These are phyloP conservation scores for Pseudachorutes palmiensis DNA, from an alignment of 1,140 invertebrate genomes.

Conservation along the genomic window DNA sequence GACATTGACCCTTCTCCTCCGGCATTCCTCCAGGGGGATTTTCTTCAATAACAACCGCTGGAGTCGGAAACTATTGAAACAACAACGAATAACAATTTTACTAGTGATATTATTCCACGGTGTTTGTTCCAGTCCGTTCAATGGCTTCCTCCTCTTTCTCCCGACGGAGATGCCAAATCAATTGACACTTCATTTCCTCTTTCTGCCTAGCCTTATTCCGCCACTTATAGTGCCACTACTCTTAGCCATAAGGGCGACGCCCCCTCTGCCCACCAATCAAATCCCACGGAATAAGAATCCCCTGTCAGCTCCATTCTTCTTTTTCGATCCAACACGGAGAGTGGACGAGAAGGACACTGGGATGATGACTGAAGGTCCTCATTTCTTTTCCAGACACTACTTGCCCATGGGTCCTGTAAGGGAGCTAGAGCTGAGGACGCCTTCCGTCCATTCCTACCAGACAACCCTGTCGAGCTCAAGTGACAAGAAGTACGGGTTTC, in stretches of 20 bases:
- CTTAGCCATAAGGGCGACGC: slow-evolving; percentile 28
- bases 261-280: slow-evolving; percentile 6
- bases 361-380: slow-evolving; percentile 25
- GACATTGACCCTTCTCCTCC: slow-evolving; percentile 23
- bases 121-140: slow-evolving; percentile 34
- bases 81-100: slow-evolving; percentile 33
- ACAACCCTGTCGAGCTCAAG: background rate
- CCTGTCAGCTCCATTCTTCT: slow-evolving; percentile 24
- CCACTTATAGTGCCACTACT: slow-evolving; percentile 32
- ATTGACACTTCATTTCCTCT: slow-evolving; percentile 34
- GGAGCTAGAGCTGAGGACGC: background rate
- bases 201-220: slow-evolving; percentile 33
- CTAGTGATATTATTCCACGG: slow-evolving; percentile 28
- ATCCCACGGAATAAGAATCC: slow-evolving; percentile 28
- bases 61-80: slow-evolving; percentile 33
- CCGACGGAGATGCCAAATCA: slow-evolving; percentile 19
- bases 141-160: slow-evolving; percentile 28
- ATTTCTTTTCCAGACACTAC: slow-evolving; percentile 26
- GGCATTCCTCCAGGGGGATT: background rate
- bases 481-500: slow-evolving; percentile 5
- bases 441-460: background rate
- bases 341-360: slow-evolving; percentile 8
- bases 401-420: background rate
- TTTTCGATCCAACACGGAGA: background rate
- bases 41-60: slow-evolving; percentile 17